Conservation (phyloP, 2,797 vertebrate genomes). For the Phrynocephalus guinanensis region DNA sequence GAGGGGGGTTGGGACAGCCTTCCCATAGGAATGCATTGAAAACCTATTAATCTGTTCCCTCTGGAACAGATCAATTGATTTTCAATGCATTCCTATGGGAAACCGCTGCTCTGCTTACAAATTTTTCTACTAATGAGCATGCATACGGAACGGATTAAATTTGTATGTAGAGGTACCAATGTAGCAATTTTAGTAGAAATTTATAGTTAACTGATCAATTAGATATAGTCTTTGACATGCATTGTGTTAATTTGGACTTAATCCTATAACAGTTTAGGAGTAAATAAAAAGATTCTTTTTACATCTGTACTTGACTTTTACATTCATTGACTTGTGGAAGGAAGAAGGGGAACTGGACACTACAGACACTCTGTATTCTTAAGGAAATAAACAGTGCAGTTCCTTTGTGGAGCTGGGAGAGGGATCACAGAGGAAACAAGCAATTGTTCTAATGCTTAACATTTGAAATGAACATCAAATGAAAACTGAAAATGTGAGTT, state of each 20-base stretch:
- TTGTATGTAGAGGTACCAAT: too few relatives aligned
- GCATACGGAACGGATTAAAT: too few relatives aligned
- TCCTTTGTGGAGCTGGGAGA: neutral
- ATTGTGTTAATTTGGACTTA: neutral
- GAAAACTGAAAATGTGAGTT: too few relatives aligned
- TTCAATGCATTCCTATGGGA: too few relatives aligned
- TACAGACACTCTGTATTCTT: slow-evolving; percentile 20
- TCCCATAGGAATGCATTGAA: too few relatives aligned
- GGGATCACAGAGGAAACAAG: neutral
- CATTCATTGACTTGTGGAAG: slow-evolving; percentile 37
- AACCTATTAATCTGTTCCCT: too few relatives aligned
- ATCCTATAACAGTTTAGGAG: neutral
- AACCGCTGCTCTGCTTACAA: too few relatives aligned
- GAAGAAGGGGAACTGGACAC: neutral
- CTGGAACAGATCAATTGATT: too few relatives aligned
- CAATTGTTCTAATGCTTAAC: neutral
- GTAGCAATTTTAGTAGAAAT: neutral
- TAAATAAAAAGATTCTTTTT: slow-evolving; percentile 2
- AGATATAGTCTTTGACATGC: neutral
- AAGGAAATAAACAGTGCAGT: neutral
- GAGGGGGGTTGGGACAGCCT: too few relatives aligned
- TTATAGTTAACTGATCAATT: neutral
- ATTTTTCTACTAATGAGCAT: too few relatives aligned
- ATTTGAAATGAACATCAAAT: too few relatives aligned
- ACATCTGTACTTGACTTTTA: slow-evolving; percentile 19